These are phyloP conservation scores for Drosophila testacea DNA, from an alignment of 2,888 invertebrate species.

Conservation along the genomic window DNA sequence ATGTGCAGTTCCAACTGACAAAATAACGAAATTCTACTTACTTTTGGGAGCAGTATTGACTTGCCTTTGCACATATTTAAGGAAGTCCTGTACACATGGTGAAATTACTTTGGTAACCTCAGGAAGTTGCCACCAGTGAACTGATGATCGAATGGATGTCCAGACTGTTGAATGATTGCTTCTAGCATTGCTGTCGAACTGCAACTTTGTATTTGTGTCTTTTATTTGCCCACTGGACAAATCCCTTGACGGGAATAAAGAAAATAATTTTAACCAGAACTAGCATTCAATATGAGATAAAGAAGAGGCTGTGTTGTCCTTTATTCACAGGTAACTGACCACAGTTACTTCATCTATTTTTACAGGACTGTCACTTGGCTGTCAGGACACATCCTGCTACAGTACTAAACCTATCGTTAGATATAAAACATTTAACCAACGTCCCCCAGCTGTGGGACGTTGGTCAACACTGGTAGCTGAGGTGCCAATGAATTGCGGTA, in stretches of 20 bases:
- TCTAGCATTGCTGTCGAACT: slow-evolving; percentile 2
- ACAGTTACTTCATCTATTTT: slow-evolving; percentile 15
- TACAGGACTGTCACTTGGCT: slow-evolving; percentile 4
- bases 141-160: not conserved
- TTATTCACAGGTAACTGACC: slow-evolving; percentile 20
- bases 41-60: slow-evolving; percentile 14
- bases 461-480: not conserved
- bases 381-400: slow-evolving; percentile 1
- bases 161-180: slow-evolving; percentile 23
- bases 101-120: slow-evolving; percentile 24
- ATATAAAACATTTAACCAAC: slow-evolving; percentile 20
- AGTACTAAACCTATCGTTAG: not conserved
- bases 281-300: slow-evolving; percentile 26
- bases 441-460: slow-evolving; percentile 3
- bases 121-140: slow-evolving; percentile 3
- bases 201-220: slow-evolving; percentile 4
- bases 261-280: slow-evolving; percentile 11
- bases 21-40: slow-evolving; percentile 5
- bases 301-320: slow-evolving; percentile 5
- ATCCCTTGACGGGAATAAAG: slow-evolving; percentile 17
- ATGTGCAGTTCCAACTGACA: not conserved
- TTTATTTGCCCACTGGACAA: slow-evolving; percentile 13
- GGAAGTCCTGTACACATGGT: slow-evolving; percentile 2
- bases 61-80: slow-evolving; percentile 12
- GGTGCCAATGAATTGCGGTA: slow-evolving; percentile 10